Conservation (phyloP, 2,888 invertebrate species). For the Vandiemenella viatica region DNA sequence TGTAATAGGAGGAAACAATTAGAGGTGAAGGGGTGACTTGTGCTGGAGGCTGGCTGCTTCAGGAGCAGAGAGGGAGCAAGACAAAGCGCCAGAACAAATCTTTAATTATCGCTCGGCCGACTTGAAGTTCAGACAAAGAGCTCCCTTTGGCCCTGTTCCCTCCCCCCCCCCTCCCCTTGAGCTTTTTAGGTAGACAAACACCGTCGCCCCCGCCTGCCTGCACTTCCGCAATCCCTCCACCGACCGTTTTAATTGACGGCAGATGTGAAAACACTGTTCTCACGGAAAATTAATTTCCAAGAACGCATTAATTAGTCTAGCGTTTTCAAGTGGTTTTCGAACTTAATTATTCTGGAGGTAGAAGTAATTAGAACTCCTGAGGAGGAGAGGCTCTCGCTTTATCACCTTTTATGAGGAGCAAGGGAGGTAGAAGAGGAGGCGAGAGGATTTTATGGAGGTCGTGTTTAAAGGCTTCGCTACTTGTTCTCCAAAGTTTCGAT, state of each 20-base stretch:
- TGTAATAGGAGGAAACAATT: not conserved
- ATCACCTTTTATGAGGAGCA: not conserved
- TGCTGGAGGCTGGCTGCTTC: no score
- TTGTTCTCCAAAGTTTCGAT: no score
- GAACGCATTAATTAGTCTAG: conserved; percentile 8
- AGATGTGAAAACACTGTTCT: conserved; percentile 6
- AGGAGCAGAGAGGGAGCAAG: not conserved
- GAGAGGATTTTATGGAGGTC: not conserved
- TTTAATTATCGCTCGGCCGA: not conserved
- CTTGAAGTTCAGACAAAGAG: not conserved
- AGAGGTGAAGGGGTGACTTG: not conserved
- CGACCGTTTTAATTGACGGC: conserved; percentile 5
- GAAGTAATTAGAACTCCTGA: not conserved
- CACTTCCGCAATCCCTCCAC: not conserved
- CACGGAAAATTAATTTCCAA: conserved; percentile 2
- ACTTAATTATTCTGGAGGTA: not conserved
- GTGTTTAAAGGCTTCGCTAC: no score
- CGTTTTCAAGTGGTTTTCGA: conserved; percentile 9
- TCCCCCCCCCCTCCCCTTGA: no score
- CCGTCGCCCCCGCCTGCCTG: no score
- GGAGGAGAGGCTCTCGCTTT: no score
- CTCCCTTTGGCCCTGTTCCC: no score
- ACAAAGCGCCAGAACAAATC: not conserved
- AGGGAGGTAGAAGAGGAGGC: not conserved
- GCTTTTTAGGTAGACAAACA: no score